Evolutionary conservation across 2,797 vertebrate genomes (phyloP), one percentile per base, ranked within the genome.

Genomic region (Typhlichthys eigenmanni): DNA sequence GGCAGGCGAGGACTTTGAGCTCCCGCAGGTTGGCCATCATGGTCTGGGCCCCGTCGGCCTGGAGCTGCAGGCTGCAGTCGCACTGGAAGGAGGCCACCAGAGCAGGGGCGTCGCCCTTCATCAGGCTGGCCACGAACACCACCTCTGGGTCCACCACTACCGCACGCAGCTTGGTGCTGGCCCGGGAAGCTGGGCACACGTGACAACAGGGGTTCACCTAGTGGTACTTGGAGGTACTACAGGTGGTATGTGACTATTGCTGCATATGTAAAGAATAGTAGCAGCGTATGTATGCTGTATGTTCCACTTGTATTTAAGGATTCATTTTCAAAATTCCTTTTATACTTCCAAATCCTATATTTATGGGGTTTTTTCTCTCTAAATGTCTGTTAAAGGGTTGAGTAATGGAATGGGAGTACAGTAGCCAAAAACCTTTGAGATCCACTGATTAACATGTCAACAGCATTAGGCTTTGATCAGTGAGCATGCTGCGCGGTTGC

Each of bases 91-190:
- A 95, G 29, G 92, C 93, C 7, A 94, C 87, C 5, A 99, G 89
- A 9, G 97, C 94, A 0, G 98, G 97, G 1, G 96, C 95, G 5
- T 96, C 92, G 0, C 95, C 94, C 58, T 80, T 95, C 75, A 92
- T 93, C 76, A 99, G 89, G 78, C 74, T 96, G 60, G 96, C 97
- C 62, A 99, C 96, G 62, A 99, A 99, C 8, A 98, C 94, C 68
- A 99, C 92, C 88, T 99, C 96, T 0, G 97, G 98, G 80, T 99
- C 95, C 75, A 95, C 82, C 54, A 98, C 87, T 69, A 94, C 92
- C 0, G 86, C 94, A 46, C 90, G 92, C n/a, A 98, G 17, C 10
- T 47, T 89, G 56, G 92, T 93, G 68, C 79, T 92, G 38, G 81
- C 55, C 12, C 12, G 13, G 0, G 61, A 47, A 32, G 58, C 85